phyloP scores from a whole-genome alignment of 37 sponge, comb jelly and placozoan species.

The Hexactinellida sp. region DNA sequence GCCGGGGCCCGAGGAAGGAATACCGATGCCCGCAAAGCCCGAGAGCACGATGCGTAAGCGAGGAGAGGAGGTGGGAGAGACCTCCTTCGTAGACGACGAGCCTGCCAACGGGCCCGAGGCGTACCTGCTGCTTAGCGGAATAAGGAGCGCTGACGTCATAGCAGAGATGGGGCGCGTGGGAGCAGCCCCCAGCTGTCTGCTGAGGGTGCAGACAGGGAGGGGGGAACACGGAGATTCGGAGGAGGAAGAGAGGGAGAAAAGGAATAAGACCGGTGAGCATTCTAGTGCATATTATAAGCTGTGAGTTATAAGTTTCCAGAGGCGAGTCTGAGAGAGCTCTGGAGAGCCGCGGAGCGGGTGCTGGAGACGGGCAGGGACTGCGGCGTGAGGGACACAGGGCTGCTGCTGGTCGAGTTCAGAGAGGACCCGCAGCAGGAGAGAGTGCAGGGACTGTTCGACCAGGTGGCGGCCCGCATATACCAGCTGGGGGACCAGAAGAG shows the following conservation, averaged over 20 bases:
- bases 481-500: neutral
- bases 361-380: neutral
- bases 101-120: neutral
- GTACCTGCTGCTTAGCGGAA: neutral
- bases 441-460: neutral
- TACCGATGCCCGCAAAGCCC: conserved; percentile 51
- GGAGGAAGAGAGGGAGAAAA: neutral
- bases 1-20: conserved; percentile 1
- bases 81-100: neutral
- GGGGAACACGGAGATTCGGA: neutral
- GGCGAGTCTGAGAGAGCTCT: neutral
- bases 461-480: neutral
- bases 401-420: neutral
- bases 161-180: neutral
- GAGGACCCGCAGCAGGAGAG: neutral
- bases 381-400: neutral
- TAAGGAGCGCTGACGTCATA: neutral
- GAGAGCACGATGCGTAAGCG: conserved; percentile 64
- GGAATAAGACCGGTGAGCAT: neutral
- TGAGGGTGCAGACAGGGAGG: neutral
- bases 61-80: conserved; percentile 58
- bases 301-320: no score
- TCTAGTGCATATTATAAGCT: neutral
- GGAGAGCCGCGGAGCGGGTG: neutral
- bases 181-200: neutral